Evolutionary conservation across 1,140 invertebrate genomes (phyloP), one percentile per base, ranked within the genome.

Genomic region (Heliconius eleuchia): DNA sequence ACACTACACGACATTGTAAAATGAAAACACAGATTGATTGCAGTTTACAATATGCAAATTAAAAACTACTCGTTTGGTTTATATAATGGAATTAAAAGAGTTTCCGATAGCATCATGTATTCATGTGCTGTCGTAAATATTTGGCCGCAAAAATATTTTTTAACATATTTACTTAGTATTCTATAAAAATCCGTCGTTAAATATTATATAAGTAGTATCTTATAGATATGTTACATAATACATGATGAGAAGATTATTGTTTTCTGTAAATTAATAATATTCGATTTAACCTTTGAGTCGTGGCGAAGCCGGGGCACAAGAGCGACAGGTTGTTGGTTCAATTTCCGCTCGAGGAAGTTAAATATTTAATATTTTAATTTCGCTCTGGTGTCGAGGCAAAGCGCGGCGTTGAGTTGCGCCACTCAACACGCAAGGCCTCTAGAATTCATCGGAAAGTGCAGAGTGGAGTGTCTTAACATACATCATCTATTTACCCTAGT

Each of bases 61-160:
- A 60, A 60, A 60, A 60, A 60, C 0, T 60, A 27, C 55, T 23
- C n/a, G 55, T n/a, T 60, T 60, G n/a, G n/a, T 60, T 60, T 23
- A 23, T 60, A 60, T 60, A 60, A 60, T 60, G 55, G 55, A 60
- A 60, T 60, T 60, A 60, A 60, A 60, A 60, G 19, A 60, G 55
- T 60, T 60, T 60, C 55, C 55, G 55, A 60, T 60, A 60, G 55
- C 55, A 60, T 60, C 55, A 60, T 60, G 55, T 60, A 60, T 60
- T 60, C 55, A 60, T 60, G 23, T 60, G n/a, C 19, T 23, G 11
- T 57, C 55, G n/a, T 23, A 60, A 23, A 60, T 60, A 27, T 60
- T 60, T 60, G 55, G n/a, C 55, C n/a, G 55, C 55, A 9, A 60
- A 55, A 57, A 57, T 57, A 23, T 60, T 60, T 60, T 60, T n/a